Evolutionary conservation across 1,140 invertebrate species (phyloP), one percentile per base, ranked within the genome.

Genomic region (Macrosteles quadrilineatus): DNA sequence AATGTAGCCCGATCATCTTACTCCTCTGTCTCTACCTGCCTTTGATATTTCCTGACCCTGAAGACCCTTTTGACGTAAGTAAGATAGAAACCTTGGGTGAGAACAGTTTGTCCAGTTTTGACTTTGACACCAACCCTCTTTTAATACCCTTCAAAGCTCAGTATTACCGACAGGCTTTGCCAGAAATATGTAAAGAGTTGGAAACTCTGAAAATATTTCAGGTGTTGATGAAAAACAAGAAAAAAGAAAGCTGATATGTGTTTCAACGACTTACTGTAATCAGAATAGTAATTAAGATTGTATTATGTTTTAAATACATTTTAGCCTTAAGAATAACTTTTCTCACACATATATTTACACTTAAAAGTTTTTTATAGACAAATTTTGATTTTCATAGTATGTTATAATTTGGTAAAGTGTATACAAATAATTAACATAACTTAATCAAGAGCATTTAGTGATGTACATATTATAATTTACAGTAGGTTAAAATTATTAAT

Each of bases 1-100:
- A 50, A 21, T 50, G 47, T 19, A 50, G 47, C 21, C 47, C 47
- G 4, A 17, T 50, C 4, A 50, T 50, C n/a, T 19, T 50, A 50
- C 47, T 50, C 2, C 14, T 50, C 21, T 50, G 47, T n/a, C n/a
- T 50, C 6, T 50, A 50, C n/a, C 47, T 50, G 14, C 47, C 47
- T 19, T 3, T 50, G 14, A 50, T 50, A 50, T 50, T 50, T 50
- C 47, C 47, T 11, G 47, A 50, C n/a, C 6, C 47, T 19, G 47
- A 50, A 17, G 21, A 50, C n/a, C 47, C 14, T 50, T 50, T 50
- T 50, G 47, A 50, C n/a, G 47, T 50, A n/a, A 50, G 47, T n/a
- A 50, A 50, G n/a, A n/a, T 50, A 9, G 47, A 50, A 19, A 21
- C 6, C n/a, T 50, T n/a, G 14, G 14, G 14, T n/a, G n/a, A 19